These are phyloP conservation scores for Mimumesa dahlbomi DNA, from an alignment of 2,888 invertebrate species.

Conservation along the genomic window DNA sequence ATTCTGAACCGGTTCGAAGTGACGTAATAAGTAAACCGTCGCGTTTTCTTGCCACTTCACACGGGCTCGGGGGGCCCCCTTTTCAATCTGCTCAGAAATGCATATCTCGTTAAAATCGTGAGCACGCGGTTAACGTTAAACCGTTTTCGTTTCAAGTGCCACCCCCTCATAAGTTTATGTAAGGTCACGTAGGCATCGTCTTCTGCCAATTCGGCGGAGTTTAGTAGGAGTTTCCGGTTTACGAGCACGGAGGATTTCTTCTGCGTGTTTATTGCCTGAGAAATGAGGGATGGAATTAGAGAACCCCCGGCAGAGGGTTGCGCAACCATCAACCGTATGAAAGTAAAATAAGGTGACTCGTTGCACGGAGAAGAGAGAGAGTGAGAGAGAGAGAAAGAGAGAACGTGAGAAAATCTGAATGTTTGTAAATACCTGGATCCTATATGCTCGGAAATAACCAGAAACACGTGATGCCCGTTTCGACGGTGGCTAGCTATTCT, in stretches of 20 bases:
- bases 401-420: background rate
- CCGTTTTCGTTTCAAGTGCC: constrained; percentile 5
- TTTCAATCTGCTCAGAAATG: no score
- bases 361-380: constrained; percentile 4
- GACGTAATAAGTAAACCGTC: no score
- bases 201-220: constrained; percentile 19
- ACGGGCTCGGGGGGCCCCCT: no score
- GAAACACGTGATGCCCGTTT: constrained; percentile 21
- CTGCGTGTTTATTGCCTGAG: constrained; percentile 58
- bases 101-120: background rate
- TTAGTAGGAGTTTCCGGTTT: constrained; percentile 52
- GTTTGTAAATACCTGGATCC: constrained; percentile 3
- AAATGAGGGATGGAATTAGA: constrained; percentile 62
- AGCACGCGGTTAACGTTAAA: background rate
- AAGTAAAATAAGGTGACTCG: constrained; percentile 29
- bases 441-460: constrained; percentile 6
- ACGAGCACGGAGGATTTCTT: constrained; percentile 57
- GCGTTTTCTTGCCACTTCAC: no score
- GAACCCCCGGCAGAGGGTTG: constrained; percentile 18
- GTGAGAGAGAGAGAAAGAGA: no score
- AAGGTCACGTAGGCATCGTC: constrained; percentile 21
- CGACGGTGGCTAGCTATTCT: constrained; percentile 36
- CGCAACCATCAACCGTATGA: constrained; percentile 14
- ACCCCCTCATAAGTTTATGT: constrained; percentile 28
- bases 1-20: no score